Conservation (phyloP, 1,140 invertebrate species). For the Saccostrea echinata region DNA sequence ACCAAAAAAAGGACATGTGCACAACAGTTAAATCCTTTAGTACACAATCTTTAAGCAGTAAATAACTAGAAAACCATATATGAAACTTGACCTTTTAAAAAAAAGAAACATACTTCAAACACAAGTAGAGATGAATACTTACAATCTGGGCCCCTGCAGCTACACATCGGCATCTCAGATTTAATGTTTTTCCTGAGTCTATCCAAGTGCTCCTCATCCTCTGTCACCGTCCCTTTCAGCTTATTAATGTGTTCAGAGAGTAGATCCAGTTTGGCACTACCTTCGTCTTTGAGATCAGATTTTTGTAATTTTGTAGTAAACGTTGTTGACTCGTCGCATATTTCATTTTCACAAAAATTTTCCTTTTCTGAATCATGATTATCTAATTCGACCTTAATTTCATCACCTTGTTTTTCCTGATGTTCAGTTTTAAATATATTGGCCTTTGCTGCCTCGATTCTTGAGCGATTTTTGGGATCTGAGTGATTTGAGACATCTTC, state of each 20-base stretch:
- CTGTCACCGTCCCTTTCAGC: conserved; percentile 52
- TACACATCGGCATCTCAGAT: conserved; percentile 67
- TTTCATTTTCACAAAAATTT: conserved; percentile 42
- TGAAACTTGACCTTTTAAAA: neutral
- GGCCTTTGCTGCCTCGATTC: conserved; percentile 37
- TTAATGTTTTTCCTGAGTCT: conserved; percentile 65
- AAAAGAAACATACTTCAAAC: neutral
- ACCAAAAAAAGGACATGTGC: too few species aligned
- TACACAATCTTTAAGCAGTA: too few species aligned
- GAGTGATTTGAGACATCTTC: conserved; percentile 22
- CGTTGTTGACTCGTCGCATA: neutral
- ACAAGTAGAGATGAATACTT: conserved; percentile 49
- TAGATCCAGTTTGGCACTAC: conserved; percentile 42
- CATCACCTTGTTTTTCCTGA: conserved; percentile 33
- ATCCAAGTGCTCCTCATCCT: conserved; percentile 60
- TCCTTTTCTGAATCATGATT: conserved; percentile 31
- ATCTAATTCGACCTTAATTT: conserved; percentile 28
- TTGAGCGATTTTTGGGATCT: conserved; percentile 21
- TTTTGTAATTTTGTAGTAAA: conserved; percentile 17
- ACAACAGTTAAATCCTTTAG: too few species aligned
- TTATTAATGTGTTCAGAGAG: conserved; percentile 57
- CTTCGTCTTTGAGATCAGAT: conserved; percentile 7
- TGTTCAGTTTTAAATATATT: conserved; percentile 51
- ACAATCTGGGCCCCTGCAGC: conserved; percentile 69
- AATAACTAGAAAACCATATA: neutral